A percentile compares a stretch with the other conserved stretches of the same genome.
phyloP scores from a whole-genome alignment of 1,140 invertebrate genomes.

The Diabrotica virgifera region DNA sequence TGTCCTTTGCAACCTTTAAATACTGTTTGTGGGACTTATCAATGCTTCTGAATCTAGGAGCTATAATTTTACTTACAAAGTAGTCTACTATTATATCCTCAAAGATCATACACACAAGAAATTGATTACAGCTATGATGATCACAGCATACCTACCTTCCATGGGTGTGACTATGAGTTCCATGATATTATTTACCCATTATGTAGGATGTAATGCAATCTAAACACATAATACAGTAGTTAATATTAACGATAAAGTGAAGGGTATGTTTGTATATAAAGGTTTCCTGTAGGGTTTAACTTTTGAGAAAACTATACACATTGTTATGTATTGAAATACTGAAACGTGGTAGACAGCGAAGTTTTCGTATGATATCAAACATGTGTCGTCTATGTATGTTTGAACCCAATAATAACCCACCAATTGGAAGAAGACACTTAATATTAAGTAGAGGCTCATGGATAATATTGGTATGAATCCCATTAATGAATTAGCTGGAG shows the following conservation, averaged over 20 bases:
- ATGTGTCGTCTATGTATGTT: conserved; percentile 53
- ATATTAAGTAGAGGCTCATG: conserved; percentile 69
- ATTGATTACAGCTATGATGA: conserved; percentile 59
- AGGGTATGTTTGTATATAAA: conserved; percentile 74
- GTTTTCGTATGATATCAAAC: conserved; percentile 67
- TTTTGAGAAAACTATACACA: conserved; percentile 86
- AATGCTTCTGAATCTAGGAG: conserved; percentile 54
- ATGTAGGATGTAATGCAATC: conserved; percentile 65
- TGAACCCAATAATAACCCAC: conserved; percentile 61
- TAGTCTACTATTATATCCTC: conserved; percentile 63
- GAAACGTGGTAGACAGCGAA: conserved; percentile 84
- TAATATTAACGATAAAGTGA: conserved; percentile 62
- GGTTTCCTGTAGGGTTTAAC: conserved; percentile 85
- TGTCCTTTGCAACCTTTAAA: conserved; percentile 16
- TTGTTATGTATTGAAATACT: conserved; percentile 89
- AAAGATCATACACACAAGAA: conserved; percentile 60
- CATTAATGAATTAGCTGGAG: conserved; percentile 67
- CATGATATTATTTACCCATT: conserved; percentile 60
- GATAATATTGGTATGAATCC: conserved; percentile 66
- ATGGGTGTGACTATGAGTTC: conserved; percentile 63
- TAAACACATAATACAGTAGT: conserved; percentile 65
- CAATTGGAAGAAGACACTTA: conserved; percentile 67
- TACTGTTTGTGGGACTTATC: conserved; percentile 42
- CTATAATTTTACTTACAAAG: conserved; percentile 56
- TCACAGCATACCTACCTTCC: conserved; percentile 59